Evolutionary conservation across 2,797 vertebrate species (phyloP), one percentile per base, ranked within the genome.

Genomic region (Malurus leucopterus): DNA sequence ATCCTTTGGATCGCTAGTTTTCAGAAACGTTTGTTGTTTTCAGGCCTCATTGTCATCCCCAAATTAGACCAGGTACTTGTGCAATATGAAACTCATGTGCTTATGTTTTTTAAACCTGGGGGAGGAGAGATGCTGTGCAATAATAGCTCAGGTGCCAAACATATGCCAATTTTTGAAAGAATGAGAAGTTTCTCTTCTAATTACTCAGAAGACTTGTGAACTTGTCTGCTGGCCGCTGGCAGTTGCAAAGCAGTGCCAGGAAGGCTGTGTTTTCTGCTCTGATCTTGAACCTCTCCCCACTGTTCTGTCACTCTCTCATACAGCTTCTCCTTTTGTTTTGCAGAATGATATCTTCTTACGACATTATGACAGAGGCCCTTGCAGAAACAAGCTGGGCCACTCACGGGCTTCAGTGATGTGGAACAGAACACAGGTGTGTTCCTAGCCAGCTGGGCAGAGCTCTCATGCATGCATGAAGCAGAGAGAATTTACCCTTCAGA

Each of bases 341-440:
- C 96, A 99, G 99, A 99, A 98, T 1, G 99, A 99, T 92, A 99
- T 99, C 96, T 99, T 99, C 97, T 96, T 99, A 96, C 97, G 98
- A 87, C 99, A 99, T 95, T 99, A 99, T 7, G 99, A 99, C 97
- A 99, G 98, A 96, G 99, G 99, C 4, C 98, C 99, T 1, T 99
- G 99, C 96, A 98, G 98, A 84, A 99, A 99, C 97, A 99, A 99
- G 96, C 98, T 99, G 68, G 99, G 99, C 92, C 99, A 99, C 97
- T 99, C 99, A 3, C 97, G 99, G 92, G 99, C 99, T 14, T 99
- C 99, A 0, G 98, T 99, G 51, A 99, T 99, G 98, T 99, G 99
- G 99, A 99, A 99, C 97, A 98, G 99, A 95, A 99, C 98, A 2
- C 99, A 99, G 99, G 99, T 99, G 96, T 34, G 84, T 86, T 80